These are phyloP conservation scores for Pterocles burchelli DNA, from an alignment of 2,113 vertebrate genomes.

Conservation along the genomic window DNA sequence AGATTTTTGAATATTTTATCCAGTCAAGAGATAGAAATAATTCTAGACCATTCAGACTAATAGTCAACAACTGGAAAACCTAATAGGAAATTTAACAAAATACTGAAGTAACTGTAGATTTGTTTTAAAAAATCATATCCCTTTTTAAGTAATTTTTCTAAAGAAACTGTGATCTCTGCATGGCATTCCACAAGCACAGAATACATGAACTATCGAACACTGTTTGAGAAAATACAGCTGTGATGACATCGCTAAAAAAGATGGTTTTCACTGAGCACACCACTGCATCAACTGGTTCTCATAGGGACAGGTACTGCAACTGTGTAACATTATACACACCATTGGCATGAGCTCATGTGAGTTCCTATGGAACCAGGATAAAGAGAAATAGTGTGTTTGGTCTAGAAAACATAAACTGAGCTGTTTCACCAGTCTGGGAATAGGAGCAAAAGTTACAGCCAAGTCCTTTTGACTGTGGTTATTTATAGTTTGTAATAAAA, in stretches of 20 bases:
- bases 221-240: not conserved
- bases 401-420: not conserved
- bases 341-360: not conserved
- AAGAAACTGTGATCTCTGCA: not conserved
- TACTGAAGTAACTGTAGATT: not conserved
- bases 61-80: not conserved
- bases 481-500: not conserved
- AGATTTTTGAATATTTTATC: not conserved
- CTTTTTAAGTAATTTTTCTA: not conserved
- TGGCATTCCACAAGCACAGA: not conserved
- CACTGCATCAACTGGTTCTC: accelerated
- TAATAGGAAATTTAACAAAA: not conserved
- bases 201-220: not conserved
- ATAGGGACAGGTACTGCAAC: not conserved
- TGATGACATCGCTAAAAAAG: not conserved
- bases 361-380: not conserved
- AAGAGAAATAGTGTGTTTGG: not conserved
- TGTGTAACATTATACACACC: not conserved
- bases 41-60: not conserved
- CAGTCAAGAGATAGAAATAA: not conserved
- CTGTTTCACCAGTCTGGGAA: not conserved
- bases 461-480: not conserved
- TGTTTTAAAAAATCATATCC: not conserved
- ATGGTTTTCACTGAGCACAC: accelerated
- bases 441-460: not conserved